Conservation (phyloP, 2,888 invertebrate genomes). For the Monopis laevigella region DNA sequence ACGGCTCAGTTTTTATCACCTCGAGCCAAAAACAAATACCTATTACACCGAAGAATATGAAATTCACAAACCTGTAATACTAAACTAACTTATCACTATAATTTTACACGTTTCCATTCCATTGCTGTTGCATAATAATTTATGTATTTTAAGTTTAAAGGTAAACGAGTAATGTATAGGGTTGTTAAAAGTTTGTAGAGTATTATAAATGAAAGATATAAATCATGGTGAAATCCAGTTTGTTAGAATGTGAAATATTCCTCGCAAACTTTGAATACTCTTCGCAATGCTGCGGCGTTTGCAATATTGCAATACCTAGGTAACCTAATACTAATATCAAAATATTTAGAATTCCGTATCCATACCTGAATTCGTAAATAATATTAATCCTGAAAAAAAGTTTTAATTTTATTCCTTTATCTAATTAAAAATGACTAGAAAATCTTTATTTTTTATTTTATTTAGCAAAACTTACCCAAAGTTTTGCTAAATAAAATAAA, state of each 20-base stretch:
- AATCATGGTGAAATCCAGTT: conserved; percentile 1
- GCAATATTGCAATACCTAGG: too few species aligned
- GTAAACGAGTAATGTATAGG: not conserved
- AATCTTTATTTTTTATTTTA: too few species aligned
- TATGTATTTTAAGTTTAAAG: not conserved
- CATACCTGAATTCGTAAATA: too few species aligned
- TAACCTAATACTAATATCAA: too few species aligned
- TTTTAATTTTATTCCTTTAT: too few species aligned
- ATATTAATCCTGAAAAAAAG: too few species aligned
- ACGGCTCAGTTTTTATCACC: not conserved
- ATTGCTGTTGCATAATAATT: not conserved
- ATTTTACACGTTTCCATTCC: not conserved
- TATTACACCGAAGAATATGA: not conserved
- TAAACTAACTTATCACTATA: not conserved
- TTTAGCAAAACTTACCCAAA: too few species aligned
- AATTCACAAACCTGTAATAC: not conserved
- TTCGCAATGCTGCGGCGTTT: too few species aligned
- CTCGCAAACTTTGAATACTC: too few species aligned
- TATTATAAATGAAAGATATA: not conserved
- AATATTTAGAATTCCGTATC: too few species aligned
- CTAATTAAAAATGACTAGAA: too few species aligned
- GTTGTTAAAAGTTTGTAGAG: not conserved
- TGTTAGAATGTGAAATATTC: not conserved
- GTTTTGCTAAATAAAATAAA: too few species aligned
- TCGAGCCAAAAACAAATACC: not conserved